These are phyloP conservation scores for Batillaria attramentaria DNA, from an alignment of 1,140 invertebrate species.

Conservation along the genomic window DNA sequence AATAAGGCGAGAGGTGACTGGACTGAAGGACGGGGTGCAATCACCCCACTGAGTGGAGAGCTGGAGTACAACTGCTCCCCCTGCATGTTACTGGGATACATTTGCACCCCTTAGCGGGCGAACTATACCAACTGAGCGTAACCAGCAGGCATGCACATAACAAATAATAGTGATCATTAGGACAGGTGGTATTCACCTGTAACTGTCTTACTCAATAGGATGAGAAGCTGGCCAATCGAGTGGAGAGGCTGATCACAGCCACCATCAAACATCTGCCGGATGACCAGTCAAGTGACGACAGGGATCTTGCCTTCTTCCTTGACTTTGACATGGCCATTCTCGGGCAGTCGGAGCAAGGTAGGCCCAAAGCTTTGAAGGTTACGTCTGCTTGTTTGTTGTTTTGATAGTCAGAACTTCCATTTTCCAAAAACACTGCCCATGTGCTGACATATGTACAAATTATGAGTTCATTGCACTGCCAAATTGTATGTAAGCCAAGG, in stretches of 20 bases:
- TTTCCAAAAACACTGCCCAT: neutral
- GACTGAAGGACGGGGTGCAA: too few species aligned
- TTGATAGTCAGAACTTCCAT: neutral
- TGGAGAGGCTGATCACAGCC: slow-evolving; percentile 45
- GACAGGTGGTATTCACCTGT: too few species aligned
- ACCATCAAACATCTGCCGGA: slow-evolving; percentile 49
- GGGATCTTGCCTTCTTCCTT: slow-evolving; percentile 49
- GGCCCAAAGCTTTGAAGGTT: neutral
- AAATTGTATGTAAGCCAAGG: too few species aligned
- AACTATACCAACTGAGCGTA: too few species aligned
- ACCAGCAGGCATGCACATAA: too few species aligned
- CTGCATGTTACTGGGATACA: neutral
- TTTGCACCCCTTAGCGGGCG: neutral
- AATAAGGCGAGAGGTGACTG: too few species aligned
- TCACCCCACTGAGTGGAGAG: too few species aligned
- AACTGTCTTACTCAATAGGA: slow-evolving; percentile 35
- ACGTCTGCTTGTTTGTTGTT: neutral
- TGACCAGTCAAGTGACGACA: slow-evolving; percentile 26
- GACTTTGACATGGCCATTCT: slow-evolving; percentile 60
- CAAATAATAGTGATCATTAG: too few species aligned
- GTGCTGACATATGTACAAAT: neutral
- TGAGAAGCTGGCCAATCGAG: slow-evolving; percentile 21
- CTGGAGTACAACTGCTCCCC: neutral
- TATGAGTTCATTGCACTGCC: neutral
- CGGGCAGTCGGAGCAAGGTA: slow-evolving; percentile 44